phyloP scores from a whole-genome alignment of 2,888 invertebrate species.

The Cecidostiba fungosa region DNA sequence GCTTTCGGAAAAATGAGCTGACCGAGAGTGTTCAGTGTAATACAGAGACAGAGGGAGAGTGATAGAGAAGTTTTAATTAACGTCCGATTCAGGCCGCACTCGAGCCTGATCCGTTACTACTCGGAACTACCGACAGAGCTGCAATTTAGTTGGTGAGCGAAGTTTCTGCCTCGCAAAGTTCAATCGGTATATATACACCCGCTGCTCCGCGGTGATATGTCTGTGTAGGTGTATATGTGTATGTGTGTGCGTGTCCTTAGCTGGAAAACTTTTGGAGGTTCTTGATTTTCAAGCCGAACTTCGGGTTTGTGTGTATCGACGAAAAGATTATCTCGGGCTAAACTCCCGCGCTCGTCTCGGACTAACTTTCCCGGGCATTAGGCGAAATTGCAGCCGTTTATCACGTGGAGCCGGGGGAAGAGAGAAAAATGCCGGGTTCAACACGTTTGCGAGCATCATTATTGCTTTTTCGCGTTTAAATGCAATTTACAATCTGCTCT shows the following conservation, averaged over 20 bases:
- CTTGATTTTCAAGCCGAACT: conserved; percentile 38
- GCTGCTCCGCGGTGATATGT: conserved; percentile 4
- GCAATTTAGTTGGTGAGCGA: conserved; percentile 55
- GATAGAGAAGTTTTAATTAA: conserved; percentile 48
- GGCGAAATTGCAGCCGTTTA: conserved; percentile 34
- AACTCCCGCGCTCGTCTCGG: conserved; percentile 10
- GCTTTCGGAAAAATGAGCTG: conserved; percentile 1
- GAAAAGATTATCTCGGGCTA: conserved; percentile 36
- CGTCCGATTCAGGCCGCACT: conserved; percentile 17
- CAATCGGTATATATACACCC: conserved; percentile 1
- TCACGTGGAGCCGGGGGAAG: background rate
- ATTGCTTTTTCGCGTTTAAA: background rate
- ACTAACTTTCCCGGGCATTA: conserved; percentile 27
- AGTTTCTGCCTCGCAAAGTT: conserved; percentile 63
- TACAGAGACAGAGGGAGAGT: too few relatives aligned
- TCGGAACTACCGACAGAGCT: conserved; percentile 47
- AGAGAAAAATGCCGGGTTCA: conserved; percentile 7
- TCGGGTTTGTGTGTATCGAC: conserved; percentile 31
- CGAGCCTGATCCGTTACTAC: conserved; percentile 44
- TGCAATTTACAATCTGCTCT: background rate
- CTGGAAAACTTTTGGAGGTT: conserved; percentile 51
- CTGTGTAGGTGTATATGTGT: background rate
- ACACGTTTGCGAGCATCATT: background rate
- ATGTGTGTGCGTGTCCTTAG: conserved; percentile 41
- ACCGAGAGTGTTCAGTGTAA: too few relatives aligned